Base-by-base conservation (phyloP, 2,888 invertebrate species). In the Lydus trimaculatus region DNA sequence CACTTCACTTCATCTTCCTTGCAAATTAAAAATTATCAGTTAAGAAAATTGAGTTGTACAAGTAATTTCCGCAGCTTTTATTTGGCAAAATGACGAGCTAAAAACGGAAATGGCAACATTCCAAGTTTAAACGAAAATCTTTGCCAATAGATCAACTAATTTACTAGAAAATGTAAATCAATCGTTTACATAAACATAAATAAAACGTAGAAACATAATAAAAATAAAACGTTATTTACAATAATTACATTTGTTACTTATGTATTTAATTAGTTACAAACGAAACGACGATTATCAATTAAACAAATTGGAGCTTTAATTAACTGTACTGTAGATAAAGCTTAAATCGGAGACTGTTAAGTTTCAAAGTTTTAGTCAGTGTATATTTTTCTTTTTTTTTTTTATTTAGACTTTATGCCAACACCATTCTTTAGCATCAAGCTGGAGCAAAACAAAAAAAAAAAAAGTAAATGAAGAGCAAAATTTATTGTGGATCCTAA, bases 31-130 rank as follows among this genome's bases (percentile, higher is more conserved):
- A 52, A 52, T 52, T 52, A 52, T 25, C 23, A 52, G 1, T 52
- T 11, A 52, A 52, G 4, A 25, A 52, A 52, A 52, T 52, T 25
- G 52, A 52, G 25, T 52, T 52, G 52, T 52, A 52, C 52, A 25
- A 52, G 52, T 52, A 52, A 52, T 52, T 52, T 52, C 52, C 52
- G 52, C 13, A 20, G 48, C 48, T 48, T 52, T 52, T 52, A 23
- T 13, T 52, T 25, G 13, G 52, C 23, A 43, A 43, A n/a, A 43
- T 43, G 52, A 52, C 23, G 4, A 25, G 23, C 13, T 23, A 25
- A 52, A 52, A 52, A 11, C 52, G 52, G 52, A 52, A 52, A 52
- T 52, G 52, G 25, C 52, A 25, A 23, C 9, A 52, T 52, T 52
- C 52, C 52, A 52, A 52, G 23, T 25, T 11, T 13, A 25, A 52